A percentile compares a stretch with the other conserved stretches of the same genome.
Conservation (phyloP, 92 coral and sea anemone species). For the Porites rus region DNA sequence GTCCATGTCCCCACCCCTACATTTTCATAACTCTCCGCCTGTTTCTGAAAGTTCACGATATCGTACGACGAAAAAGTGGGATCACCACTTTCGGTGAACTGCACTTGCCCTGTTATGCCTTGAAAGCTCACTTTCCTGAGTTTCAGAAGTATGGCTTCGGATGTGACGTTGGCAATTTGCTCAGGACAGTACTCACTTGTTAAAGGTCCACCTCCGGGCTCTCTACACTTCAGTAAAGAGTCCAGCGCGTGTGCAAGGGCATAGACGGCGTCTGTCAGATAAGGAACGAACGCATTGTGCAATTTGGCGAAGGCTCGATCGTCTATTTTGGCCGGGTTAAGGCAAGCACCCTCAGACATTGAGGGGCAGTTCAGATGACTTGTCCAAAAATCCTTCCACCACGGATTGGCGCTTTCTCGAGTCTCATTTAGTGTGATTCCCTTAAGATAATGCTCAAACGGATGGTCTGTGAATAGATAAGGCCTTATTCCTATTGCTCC, state of each 20-base stretch:
- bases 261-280: constrained; percentile 76
- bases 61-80: constrained; percentile 71
- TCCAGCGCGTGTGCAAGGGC: constrained; percentile 77
- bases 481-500: constrained; percentile 80
- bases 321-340: constrained; percentile 16
- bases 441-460: constrained; percentile 55
- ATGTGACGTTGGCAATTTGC: constrained; percentile 14
- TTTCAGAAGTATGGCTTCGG: constrained; percentile 59
- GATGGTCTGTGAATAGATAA: constrained; percentile 39
- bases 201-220: constrained; percentile 17
- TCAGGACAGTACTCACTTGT: constrained; percentile 39
- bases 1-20: constrained; percentile 77
- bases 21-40: constrained; percentile 18
- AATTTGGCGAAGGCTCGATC: constrained; percentile 47
- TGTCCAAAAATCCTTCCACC: constrained; percentile 84
- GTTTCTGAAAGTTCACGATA: constrained; percentile 67
- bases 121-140: constrained; percentile 63
- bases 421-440: constrained; percentile 48
- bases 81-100: constrained; percentile 66
- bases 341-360: constrained; percentile 22
- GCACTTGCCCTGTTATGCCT: constrained; percentile 72
- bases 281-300: constrained; percentile 76
- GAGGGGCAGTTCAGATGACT: constrained; percentile 48
- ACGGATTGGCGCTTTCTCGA: constrained; percentile 51
- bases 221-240: constrained; percentile 42